Evolutionary conservation across 2,113 vertebrate genomes (phyloP).

Genomic region (Mobula hypostoma): DNA sequence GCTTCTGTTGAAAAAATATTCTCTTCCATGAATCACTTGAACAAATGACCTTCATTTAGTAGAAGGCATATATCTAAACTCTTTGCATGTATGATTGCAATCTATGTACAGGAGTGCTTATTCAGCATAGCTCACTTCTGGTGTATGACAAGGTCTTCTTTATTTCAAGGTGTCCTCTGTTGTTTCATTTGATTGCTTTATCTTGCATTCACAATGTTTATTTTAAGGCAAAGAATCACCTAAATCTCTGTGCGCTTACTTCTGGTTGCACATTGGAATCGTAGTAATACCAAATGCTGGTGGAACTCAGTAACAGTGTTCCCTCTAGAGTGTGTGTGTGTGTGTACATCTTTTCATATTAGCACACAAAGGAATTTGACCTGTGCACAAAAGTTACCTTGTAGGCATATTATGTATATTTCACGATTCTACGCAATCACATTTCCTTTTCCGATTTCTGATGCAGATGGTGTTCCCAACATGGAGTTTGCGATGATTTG

Average conservation of each 20-base stretch:
- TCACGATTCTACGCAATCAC: no score
- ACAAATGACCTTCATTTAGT: constrained; percentile 88
- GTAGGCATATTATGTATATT: no score
- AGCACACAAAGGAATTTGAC: no score
- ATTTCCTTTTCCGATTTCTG: no score
- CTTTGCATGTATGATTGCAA: constrained; percentile 88
- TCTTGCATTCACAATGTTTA: neutral
- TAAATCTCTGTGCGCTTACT: neutral
- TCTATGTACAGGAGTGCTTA: constrained; percentile 84
- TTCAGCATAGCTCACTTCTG: constrained; percentile 92
- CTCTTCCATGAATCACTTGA: constrained; percentile 47
- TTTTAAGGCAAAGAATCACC: neutral
- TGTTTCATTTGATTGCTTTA: constrained; percentile 48
- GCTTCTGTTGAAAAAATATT: neutral
- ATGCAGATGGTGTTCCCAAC: no score
- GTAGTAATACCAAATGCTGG: no score
- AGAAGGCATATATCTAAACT: constrained; percentile 72
- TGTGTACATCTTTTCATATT: no score
- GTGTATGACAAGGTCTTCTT: constrained; percentile 94
- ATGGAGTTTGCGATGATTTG: no score
- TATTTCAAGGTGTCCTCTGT: constrained; percentile 99
- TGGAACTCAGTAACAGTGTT: no score
- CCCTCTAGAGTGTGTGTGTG: no score
- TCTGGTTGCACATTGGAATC: neutral
- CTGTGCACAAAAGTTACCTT: no score